These are phyloP conservation scores for Vimba vimba DNA, from an alignment of 2,113 vertebrate species.

Conservation along the genomic window DNA sequence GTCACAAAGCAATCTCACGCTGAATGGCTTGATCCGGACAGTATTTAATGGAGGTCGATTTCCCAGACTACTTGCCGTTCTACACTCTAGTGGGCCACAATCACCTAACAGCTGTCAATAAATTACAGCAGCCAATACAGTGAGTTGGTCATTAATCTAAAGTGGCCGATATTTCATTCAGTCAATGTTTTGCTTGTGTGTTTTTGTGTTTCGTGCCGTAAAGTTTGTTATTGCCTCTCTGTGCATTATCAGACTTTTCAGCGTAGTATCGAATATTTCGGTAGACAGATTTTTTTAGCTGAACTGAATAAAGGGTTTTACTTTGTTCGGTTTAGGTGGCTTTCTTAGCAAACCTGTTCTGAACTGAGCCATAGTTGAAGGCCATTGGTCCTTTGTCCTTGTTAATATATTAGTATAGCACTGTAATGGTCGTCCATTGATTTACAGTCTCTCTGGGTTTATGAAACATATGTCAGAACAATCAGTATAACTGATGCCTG, in stretches of 20 bases:
- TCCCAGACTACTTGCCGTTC: slow-evolving; percentile 41
- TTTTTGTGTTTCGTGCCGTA: not conserved
- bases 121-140: slow-evolving; percentile 51
- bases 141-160: slow-evolving; percentile 47
- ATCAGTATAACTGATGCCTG: slow-evolving; percentile 63
- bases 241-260: slow-evolving; percentile 1
- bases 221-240: slow-evolving; percentile 30
- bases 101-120: slow-evolving; percentile 51
- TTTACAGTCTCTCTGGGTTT: slow-evolving; percentile 36
- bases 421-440: not conserved
- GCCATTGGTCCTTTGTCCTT: slow-evolving; percentile 17
- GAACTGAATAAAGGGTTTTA: not conserved
- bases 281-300: not conserved
- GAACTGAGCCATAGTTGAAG: slow-evolving; percentile 7
- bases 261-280: not conserved
- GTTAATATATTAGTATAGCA: not conserved
- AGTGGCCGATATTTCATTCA: slow-evolving; percentile 29
- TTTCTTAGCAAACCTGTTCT: not conserved
- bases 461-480: slow-evolving; percentile 47
- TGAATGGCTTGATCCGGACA: slow-evolving; percentile 48
- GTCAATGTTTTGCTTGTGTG: slow-evolving; percentile 3
- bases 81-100: slow-evolving; percentile 38
- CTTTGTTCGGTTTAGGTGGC: not conserved
- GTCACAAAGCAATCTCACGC: slow-evolving; percentile 60
- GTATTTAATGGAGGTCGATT: slow-evolving; percentile 58